Evolutionary conservation across 2,888 invertebrate genomes (phyloP), one percentile per base, ranked within the genome.

Genomic region (Timandra comae): DNA sequence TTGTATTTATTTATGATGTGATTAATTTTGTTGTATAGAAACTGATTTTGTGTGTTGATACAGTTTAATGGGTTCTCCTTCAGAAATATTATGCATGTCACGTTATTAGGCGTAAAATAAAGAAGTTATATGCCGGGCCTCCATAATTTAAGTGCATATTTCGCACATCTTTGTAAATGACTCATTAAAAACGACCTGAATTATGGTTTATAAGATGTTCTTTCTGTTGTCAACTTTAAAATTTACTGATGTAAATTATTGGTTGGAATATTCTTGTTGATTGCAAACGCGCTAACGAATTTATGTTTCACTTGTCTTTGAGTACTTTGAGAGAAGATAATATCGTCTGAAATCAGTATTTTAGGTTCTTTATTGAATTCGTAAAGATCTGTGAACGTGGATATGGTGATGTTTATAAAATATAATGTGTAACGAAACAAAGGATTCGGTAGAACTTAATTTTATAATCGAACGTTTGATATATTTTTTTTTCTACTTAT

Each of bases 151-250:
- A 37, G 25, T 34, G 40, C 41, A 49, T 42, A 38, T 46, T 38
- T 40, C 37, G 36, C 52, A 61, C 59, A 56, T 52, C 37, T 38
- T 43, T 37, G 43, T 42, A 49, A 24, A 49, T 65, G 64, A 65
- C 41, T 71, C 75, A 73, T 73, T 68, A 70, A 71, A 69, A 71
- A 63, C 58, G 56, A 52, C 56, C 63, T 78, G 67, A 81, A 63
- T 70, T 77, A 82, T 74, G 42, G 59, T 76, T 73, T 78, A 80
- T 77, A 79, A 75, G 77, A 77, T 64, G 74, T 75, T 82, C 82
- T 82, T 81, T 82, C 79, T 75, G 72, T 73, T 75, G 81, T 85
- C 85, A 84, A 84, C 82, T 85, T 84, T 80, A 70, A 79, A 82
- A 85, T 82, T 78, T 82, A 85, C 67, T 58, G 67, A 61, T 45